These are phyloP conservation scores for Chaetodon auriga DNA, from an alignment of 2,113 vertebrate species.

Conservation along the genomic window DNA sequence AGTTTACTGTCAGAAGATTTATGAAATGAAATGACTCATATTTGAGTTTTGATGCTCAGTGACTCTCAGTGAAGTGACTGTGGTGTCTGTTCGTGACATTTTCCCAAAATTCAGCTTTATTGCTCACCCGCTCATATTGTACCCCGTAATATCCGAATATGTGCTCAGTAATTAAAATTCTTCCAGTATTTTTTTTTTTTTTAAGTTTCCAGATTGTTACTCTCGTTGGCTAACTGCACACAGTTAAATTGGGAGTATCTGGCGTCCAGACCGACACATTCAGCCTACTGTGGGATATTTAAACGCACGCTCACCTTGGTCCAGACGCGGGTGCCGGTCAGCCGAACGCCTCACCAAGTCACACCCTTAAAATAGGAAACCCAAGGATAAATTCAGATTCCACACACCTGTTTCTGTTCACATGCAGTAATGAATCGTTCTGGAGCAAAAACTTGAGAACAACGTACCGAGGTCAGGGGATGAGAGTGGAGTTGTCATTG, in stretches of 20 bases:
- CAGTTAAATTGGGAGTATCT: too few relatives aligned
- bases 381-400: not conserved
- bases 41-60: too few relatives aligned
- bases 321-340: not conserved
- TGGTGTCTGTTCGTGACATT: too few relatives aligned
- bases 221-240: too few relatives aligned
- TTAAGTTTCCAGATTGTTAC: too few relatives aligned
- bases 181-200: too few relatives aligned
- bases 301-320: constrained; percentile 26
- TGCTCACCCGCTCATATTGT: not conserved
- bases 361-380: constrained; percentile 8
- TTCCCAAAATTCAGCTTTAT: not conserved
- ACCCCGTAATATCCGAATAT: not conserved
- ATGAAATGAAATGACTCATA: too few relatives aligned
- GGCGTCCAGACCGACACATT: too few relatives aligned
- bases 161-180: too few relatives aligned
- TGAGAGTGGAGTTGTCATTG: fast-evolving
- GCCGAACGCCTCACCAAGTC: not conserved
- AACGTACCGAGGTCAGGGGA: constrained; percentile 10
- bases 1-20: too few relatives aligned
- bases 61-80: too few relatives aligned
- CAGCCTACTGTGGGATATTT: too few relatives aligned
- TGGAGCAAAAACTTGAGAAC: not conserved
- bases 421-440: not conserved
- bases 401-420: fast-evolving